These are phyloP conservation scores for Silurus glanis DNA, from an alignment of 2,113 vertebrate species.

Conservation along the genomic window DNA sequence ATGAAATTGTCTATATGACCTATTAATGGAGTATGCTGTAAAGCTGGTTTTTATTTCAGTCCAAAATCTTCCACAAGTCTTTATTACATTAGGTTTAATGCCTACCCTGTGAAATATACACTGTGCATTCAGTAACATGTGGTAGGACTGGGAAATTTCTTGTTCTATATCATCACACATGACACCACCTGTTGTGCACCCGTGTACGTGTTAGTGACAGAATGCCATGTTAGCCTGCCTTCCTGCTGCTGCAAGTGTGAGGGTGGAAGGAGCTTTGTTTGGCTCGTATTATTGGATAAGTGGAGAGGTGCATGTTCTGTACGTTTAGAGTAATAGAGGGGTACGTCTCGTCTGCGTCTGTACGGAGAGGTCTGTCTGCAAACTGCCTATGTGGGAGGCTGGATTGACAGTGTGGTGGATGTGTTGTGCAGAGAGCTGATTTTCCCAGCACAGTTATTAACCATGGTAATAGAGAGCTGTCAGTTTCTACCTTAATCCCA, in stretches of 20 bases:
- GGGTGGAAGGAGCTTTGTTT: conserved; percentile 27
- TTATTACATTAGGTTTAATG: neutral
- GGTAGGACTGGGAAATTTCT: neutral
- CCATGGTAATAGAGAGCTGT: conserved; percentile 55
- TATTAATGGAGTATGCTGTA: neutral
- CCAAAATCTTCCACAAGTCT: neutral
- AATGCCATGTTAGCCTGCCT: conserved; percentile 4
- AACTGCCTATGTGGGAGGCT: conserved; percentile 14
- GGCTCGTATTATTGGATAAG: conserved; percentile 37
- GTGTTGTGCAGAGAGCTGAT: conserved; percentile 42
- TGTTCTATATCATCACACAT: neutral
- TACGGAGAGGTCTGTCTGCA: conserved; percentile 5
- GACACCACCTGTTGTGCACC: conserved; percentile 7
- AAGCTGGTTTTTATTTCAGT: neutral
- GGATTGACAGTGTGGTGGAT: conserved; percentile 52
- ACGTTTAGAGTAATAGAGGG: conserved; percentile 35
- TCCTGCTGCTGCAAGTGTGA: neutral
- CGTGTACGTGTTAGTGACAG: neutral
- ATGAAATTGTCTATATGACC: neutral
- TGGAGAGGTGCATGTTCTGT: conserved; percentile 23
- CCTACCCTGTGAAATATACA: neutral
- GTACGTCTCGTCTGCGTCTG: conserved; percentile 7
- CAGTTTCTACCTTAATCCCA: conserved; percentile 41
- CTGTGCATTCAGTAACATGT: neutral
- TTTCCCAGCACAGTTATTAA: conserved; percentile 53